Percentiles rank a stretch among this genome's conserved stretches.
Conservation (phyloP, 2,113 vertebrate genomes). For the Kryptolebias marmoratus region DNA sequence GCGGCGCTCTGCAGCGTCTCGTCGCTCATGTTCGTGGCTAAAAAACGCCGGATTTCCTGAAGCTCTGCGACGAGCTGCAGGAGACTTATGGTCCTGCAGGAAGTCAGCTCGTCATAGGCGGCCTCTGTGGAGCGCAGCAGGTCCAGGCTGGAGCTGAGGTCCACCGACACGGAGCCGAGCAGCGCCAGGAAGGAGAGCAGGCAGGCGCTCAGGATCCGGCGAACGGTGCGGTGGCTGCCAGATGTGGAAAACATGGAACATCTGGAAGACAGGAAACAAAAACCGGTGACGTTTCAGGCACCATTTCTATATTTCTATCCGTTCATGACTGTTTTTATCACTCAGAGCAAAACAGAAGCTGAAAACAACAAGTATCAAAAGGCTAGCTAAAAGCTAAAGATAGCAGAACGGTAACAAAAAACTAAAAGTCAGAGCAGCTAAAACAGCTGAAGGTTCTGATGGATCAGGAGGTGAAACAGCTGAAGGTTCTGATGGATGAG, state of each 20-base stretch:
- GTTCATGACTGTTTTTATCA: too few relatives aligned
- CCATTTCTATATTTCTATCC: too few relatives aligned
- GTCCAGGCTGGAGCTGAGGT: conserved; percentile 77
- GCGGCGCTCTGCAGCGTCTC: conserved; percentile 23
- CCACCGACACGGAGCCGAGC: conserved; percentile 80
- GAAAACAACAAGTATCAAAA: too few relatives aligned
- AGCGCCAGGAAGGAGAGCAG: conserved; percentile 83
- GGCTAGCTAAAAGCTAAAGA: too few relatives aligned
- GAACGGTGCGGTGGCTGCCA: conserved; percentile 75
- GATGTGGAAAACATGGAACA: conserved; percentile 48
- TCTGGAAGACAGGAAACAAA: conserved; percentile 55
- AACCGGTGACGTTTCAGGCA: neutral
- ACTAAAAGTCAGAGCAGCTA: too few relatives aligned
- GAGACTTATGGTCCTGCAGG: conserved; percentile 77
- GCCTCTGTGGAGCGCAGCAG: conserved; percentile 73
- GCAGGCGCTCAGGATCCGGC: conserved; percentile 81
- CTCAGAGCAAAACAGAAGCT: too few relatives aligned
- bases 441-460: too few relatives aligned
- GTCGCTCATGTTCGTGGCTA: conserved; percentile 4
- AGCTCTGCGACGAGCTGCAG: conserved; percentile 74
- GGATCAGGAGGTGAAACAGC: too few relatives aligned
- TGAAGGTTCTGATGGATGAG: too few relatives aligned
- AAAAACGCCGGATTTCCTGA: conserved; percentile 74
- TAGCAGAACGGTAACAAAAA: too few relatives aligned
- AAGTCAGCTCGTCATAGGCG: conserved; percentile 76